Percentiles rank a stretch among this genome's conserved stretches.
These are phyloP conservation scores for Drosophila willistoni DNA, from an alignment of 1,140 invertebrate genomes.

Conservation along the genomic window DNA sequence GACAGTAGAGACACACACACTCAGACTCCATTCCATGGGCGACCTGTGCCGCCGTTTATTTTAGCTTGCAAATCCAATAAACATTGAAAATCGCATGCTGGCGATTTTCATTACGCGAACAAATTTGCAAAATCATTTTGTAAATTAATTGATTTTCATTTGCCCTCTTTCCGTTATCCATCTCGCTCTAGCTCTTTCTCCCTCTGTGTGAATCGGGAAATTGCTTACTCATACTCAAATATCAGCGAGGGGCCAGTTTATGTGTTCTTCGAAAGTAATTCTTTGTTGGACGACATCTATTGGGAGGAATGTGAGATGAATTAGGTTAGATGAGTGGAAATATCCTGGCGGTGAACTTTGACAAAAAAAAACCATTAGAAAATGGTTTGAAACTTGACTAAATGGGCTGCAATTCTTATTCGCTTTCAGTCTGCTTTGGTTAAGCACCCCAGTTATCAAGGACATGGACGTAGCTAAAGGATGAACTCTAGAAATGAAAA, in stretches of 20 bases:
- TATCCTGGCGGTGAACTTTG: constrained; percentile 52
- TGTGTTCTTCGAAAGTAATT: constrained; percentile 9
- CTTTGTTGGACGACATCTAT: constrained; percentile 41
- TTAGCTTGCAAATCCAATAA: constrained; percentile 71
- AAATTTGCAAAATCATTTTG: constrained; percentile 71
- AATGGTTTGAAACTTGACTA: constrained; percentile 58
- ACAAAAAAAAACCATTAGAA: constrained; percentile 56
- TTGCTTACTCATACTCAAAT: constrained; percentile 30
- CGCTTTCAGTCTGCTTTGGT: not conserved
- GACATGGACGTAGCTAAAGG: not conserved
- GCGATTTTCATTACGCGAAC: constrained; percentile 51
- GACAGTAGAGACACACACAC: constrained; percentile 17
- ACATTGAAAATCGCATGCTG: constrained; percentile 58
- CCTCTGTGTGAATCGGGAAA: not conserved
- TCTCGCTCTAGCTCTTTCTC: not conserved
- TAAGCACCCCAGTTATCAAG: not conserved
- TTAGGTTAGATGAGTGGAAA: not conserved
- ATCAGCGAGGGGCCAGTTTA: constrained; percentile 6
- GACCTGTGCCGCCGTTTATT: constrained; percentile 26
- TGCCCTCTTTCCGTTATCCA: constrained; percentile 18
- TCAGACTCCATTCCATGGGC: not conserved
- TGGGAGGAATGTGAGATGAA: not conserved
- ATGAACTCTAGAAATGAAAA: no score
- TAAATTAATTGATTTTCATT: constrained; percentile 74
- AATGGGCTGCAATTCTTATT: constrained; percentile 16